Evolutionary conservation across 1,140 invertebrate genomes (phyloP).

Genomic region (Nasonia giraulti): DNA sequence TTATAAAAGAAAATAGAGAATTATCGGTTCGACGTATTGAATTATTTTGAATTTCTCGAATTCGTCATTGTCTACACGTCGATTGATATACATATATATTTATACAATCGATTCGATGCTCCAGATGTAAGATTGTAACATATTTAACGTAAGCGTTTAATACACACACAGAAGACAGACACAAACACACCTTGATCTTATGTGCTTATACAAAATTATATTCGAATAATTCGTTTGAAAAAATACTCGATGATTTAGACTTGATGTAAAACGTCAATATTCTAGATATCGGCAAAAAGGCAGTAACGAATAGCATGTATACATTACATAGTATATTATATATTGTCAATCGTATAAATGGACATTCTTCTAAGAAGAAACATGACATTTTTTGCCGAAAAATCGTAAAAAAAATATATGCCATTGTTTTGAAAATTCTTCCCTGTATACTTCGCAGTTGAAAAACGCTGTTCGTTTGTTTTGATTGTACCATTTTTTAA

Average conservation of each 20-base stretch:
- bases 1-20: conserved; percentile 11
- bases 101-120: conserved; percentile 65
- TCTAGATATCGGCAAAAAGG: conserved; percentile 11
- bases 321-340: not conserved
- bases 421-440: conserved; percentile 20
- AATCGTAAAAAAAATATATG: not conserved
- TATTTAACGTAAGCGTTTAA: conserved; percentile 74
- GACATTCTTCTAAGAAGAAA: conserved; percentile 20
- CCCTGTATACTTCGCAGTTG: conserved; percentile 1
- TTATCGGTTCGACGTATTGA: not conserved
- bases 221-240: not conserved
- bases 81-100: conserved; percentile 63
- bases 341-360: not conserved
- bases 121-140: conserved; percentile 69
- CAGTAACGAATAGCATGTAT: conserved; percentile 1
- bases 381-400: conserved; percentile 1
- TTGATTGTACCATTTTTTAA: conserved; percentile 36
- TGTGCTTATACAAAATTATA: conserved; percentile 54
- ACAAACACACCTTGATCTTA: conserved; percentile 57
- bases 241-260: not conserved
- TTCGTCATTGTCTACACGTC: conserved; percentile 62
- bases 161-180: conserved; percentile 53
- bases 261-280: conserved; percentile 26
- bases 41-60: conserved; percentile 68
- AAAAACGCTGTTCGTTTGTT: conserved; percentile 1